Evolutionary conservation across 1,140 invertebrate species (phyloP).

Genomic region (Diorhabda elongata): DNA sequence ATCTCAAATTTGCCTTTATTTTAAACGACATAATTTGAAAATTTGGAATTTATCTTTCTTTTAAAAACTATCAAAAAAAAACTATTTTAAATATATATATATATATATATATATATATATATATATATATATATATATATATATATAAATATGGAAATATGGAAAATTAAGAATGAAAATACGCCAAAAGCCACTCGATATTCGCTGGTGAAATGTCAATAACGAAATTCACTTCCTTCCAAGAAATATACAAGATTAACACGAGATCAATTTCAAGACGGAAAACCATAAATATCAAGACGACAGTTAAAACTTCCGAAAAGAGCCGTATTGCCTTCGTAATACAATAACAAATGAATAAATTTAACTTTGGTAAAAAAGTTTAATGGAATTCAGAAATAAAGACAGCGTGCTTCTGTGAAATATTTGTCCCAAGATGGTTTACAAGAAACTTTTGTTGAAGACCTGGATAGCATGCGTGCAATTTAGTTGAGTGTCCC

Average conservation of each 20-base stretch:
- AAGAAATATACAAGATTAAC: conserved; percentile 3
- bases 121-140: no score
- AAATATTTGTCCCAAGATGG: conserved; percentile 2
- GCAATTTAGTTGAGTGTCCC: conserved; percentile 1
- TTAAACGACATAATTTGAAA: no score
- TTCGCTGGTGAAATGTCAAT: no score
- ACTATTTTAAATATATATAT: no score
- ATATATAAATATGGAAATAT: no score
- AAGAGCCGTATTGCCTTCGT: conserved; percentile 1
- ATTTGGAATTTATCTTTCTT: no score
- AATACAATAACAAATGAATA: conserved; percentile 3
- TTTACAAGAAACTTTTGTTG: background rate
- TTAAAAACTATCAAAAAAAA: no score
- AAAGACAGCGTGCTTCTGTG: background rate
- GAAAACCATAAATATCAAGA: conserved; percentile 2
- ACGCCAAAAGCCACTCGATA: no score
- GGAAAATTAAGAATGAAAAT: no score
- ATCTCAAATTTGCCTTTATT: no score
- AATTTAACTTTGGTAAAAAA: conserved; percentile 1
- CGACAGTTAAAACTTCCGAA: conserved; percentile 1
- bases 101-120: no score
- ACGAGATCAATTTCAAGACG: background rate
- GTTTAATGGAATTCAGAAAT: conserved; percentile 2
- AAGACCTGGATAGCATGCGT: background rate
- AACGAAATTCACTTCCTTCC: background rate